phyloP scores from a whole-genome alignment of 2,888 invertebrate species.

The Parnassius orleans region DNA sequence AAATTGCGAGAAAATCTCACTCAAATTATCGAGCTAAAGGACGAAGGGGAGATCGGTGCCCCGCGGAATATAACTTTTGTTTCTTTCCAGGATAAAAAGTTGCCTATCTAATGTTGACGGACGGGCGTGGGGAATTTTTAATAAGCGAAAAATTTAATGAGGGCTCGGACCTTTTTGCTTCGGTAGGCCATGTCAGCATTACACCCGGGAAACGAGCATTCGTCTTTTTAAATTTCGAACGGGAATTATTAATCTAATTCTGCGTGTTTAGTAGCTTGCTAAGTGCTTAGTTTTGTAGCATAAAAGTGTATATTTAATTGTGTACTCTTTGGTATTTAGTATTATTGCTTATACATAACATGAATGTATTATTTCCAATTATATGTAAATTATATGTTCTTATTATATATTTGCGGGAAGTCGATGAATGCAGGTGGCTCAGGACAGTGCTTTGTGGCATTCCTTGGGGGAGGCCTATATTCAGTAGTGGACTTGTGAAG shows the following conservation, averaged over 20 bases:
- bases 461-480: too few relatives aligned
- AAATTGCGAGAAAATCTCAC: constrained; percentile 82
- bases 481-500: too few relatives aligned
- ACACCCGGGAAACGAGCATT: constrained; percentile 46
- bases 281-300: constrained; percentile 3
- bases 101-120: constrained; percentile 67
- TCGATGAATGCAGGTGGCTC: too few relatives aligned
- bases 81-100: constrained; percentile 73
- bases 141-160: constrained; percentile 81
- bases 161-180: constrained; percentile 62
- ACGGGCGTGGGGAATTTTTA: constrained; percentile 77
- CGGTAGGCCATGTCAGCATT: constrained; percentile 61
- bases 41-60: constrained; percentile 71
- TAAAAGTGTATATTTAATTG: too few relatives aligned
- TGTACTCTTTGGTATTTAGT: too few relatives aligned
- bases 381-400: too few relatives aligned
- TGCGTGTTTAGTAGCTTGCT: constrained; percentile 3
- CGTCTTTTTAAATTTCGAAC: constrained; percentile 37
- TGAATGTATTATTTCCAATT: too few relatives aligned
- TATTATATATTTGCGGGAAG: too few relatives aligned
- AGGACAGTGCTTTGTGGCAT: too few relatives aligned
- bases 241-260: constrained; percentile 13
- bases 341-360: too few relatives aligned
- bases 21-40: constrained; percentile 79
- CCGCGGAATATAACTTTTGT: constrained; percentile 74